Percentiles rank a stretch among this genome's conserved stretches.
Conservation (phyloP, 2,797 vertebrate genomes). For the Channa striata region DNA sequence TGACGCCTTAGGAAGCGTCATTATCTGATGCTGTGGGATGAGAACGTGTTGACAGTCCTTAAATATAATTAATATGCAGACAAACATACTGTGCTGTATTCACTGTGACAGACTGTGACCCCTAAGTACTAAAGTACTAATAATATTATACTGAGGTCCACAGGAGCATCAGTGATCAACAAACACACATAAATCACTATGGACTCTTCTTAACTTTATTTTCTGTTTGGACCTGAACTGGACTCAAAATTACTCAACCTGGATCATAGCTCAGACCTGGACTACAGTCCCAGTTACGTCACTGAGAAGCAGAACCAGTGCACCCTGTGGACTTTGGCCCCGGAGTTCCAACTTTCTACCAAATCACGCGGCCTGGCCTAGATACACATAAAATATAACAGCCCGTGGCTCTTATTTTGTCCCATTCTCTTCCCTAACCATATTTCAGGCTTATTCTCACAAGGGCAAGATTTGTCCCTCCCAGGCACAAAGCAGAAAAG, state of each 20-base stretch:
- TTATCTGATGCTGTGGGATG: too few relatives aligned
- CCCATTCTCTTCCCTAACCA: conserved; percentile 69
- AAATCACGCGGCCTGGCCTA: conserved; percentile 66
- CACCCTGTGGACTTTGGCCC: conserved; percentile 27
- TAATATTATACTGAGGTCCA: too few relatives aligned
- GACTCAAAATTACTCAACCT: conserved; percentile 6
- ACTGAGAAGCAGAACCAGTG: conserved; percentile 11
- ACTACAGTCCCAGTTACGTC: conserved; percentile 38
- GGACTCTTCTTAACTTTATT: neutral
- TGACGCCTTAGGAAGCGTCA: too few relatives aligned
- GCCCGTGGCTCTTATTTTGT: conserved; percentile 64
- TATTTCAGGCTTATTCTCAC: conserved; percentile 80
- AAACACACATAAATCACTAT: neutral
- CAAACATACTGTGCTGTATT: too few relatives aligned
- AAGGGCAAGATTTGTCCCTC: conserved; percentile 68
- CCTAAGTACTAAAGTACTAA: too few relatives aligned
- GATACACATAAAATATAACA: conserved; percentile 70
- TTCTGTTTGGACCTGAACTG: neutral
- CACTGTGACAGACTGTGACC: too few relatives aligned
- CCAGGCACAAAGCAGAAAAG: conserved; percentile 71
- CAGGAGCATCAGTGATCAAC: too few relatives aligned
- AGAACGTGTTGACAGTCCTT: too few relatives aligned
- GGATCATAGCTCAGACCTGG: neutral
- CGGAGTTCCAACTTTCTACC: conserved; percentile 49
- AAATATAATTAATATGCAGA: too few relatives aligned